Base-by-base conservation (phyloP, 2,888 invertebrate species). In the Pocota personata region DNA sequence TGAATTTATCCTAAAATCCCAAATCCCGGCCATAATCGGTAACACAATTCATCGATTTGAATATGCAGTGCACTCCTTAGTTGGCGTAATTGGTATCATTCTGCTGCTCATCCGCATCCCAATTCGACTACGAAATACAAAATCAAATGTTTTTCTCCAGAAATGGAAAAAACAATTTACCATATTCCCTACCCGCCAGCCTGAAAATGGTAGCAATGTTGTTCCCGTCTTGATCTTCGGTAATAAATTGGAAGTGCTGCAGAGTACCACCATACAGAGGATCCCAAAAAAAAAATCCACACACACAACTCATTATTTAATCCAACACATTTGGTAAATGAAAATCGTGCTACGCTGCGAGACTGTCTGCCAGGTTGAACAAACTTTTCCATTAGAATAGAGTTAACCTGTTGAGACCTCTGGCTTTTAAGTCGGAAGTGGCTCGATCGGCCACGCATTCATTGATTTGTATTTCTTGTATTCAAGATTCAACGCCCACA, bases 41-140 rank as follows among this genome's bases (percentile, higher is more conserved):
- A 46, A 10, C 24, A 14, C 48, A 62, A 57, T 30, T 21, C 30
- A 43, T 19, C 64, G 66, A 84, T 84, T 84, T 84, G 84, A 84
- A 80, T 80, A 84, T 84, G 64, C 84, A 84, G 57, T 24, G 69
- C 40, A 80, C 3, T n/a, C 84, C 84, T 37, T 84, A 84, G 35
- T 64, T 52, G 80, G 84, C 62, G 52, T 84, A 84, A 84, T 84
- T 84, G 84, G 84, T 69, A 71, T 80, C 80, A 84, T 84, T 80
- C 32, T 46, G n/a, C 57, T 71, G 50, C 57, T 75, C 69, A 80
- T 67, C 73, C 67, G 67, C 62, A 79, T 75, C 67, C 83, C 60
- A 30, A 79, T 69, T 69, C 57, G 73, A 60, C n/a, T 3, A n/a
- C n/a, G 66, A n/a, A 69, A 66, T 84, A 52, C 62, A 35, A 84